Base-by-base conservation (phyloP, 2,888 invertebrate genomes). In the Pogonocherus hispidulus region DNA sequence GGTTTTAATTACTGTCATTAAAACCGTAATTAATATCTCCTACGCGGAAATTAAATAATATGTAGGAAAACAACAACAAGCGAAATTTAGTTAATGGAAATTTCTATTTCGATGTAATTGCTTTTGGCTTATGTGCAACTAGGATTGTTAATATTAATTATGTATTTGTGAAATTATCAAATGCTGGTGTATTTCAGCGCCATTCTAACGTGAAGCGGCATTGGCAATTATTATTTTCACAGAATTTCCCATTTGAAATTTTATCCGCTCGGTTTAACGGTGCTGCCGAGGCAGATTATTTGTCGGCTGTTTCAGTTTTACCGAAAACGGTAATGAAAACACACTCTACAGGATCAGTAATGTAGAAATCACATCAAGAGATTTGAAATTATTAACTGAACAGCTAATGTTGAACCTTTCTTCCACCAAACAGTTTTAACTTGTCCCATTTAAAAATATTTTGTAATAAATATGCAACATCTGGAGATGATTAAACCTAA, bases 11-110 rank as follows among this genome's bases (percentile, higher is more conserved):
- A 75, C 75, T 63, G 70, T 75, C 76, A 77, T 79, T 77, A 78
- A 75, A 76, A 74, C 59, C 73, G 78, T 76, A 77, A 79, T 76
- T 74, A 76, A 77, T 76, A 78, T 74, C 65, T 68, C 73, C 75
- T 74, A 76, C 74, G 75, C 70, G 72, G 77, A 76, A 78, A 78
- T 77, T 76, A 75, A 76, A 78, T n/a, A n/a, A n/a, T 78, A 77
- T 75, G 70, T 55, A 63, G 63, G 74, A 77, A 77, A 75, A 73
- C 72, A 70, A 64, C 63, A 73, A 69, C 70, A 60, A 63, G 51
- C 71, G 41, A 68, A 73, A 73, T 73, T 63, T 71, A 71, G 71
- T 70, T 73, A 73, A 73, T 73, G 73, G 75, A 75, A 75, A 75
- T 69, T 73, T 71, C 67, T 72, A 73, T 70, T 71, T 73, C 70